Base-by-base conservation (phyloP, 2,888 invertebrate species). In the Plebejus anna region DNA sequence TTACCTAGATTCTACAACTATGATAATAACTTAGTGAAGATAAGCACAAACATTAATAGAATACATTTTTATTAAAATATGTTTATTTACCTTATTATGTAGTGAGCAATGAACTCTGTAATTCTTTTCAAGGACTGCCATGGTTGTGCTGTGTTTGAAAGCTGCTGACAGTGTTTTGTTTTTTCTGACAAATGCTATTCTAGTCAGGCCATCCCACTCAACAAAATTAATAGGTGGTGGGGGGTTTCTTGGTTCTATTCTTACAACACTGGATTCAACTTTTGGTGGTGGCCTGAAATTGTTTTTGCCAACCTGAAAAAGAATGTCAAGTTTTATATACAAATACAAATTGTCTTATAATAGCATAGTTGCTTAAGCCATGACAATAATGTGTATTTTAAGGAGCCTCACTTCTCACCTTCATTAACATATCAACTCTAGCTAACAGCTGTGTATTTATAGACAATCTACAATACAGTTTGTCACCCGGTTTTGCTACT, bases 231-330 rank as follows among this genome's bases (percentile, higher is more conserved):
- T 97, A 0, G 98, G 97, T 7, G 99, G 99, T 57, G 99, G 98
- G 36, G 99, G 99, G 92, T 99, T 99, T 84, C 97, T 96, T 0
- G 99, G 99, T 87, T 99, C 99, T 86, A 99, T 97, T 84, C 99
- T 95, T 0, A 99, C 99, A 2, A 99, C 99, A 90, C 97, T 98
- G 0, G 99, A 99, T 89, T 99, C 99, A 0, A 99, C 99, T 95
- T 99, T 99, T 5, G 99, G 99, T 70, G 99, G 99, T 28, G 99
- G 99, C 80, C 97, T 96, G 87, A 99, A 99, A 91, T 99, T 99
- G 89, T 99, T 99, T 92, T 98, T 98, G 1, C 99, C 99, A 83
- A 99, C 98, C 96, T 97, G 88, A 81, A 84, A 75, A 32, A 6
- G 36, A 36, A 36, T 73, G 51, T 22, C 5, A 57, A 36, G 13